These are phyloP conservation scores for Cairina moschata DNA, from an alignment of 2,113 vertebrate species.

Conservation along the genomic window DNA sequence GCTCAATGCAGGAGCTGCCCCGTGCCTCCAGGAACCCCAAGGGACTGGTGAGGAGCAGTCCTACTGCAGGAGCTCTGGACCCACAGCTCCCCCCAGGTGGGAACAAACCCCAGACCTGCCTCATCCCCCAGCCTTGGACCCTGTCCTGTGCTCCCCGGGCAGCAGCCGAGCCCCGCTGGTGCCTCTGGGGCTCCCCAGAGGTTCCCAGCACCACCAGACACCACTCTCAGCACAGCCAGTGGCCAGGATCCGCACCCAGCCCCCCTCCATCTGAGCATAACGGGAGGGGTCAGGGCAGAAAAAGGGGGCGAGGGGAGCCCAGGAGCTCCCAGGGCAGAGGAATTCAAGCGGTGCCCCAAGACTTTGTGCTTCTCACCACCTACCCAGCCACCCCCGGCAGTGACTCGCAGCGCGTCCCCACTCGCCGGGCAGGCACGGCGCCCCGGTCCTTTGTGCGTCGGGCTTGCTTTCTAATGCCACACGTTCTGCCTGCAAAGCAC, in stretches of 20 bases:
- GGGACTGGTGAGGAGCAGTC: no score
- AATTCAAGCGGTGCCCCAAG: background rate
- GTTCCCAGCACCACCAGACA: accelerated
- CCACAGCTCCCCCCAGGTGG: background rate
- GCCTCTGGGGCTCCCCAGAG: background rate
- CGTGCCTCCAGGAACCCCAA: background rate
- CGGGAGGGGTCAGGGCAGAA: accelerated
- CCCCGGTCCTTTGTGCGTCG: background rate
- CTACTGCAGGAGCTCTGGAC: no score
- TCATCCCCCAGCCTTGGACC: accelerated
- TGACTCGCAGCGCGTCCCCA: accelerated
- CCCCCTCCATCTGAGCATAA: background rate
- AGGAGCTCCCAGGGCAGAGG: background rate
- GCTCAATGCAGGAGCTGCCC: background rate
- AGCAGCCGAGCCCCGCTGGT: background rate
- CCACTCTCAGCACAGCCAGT: background rate
- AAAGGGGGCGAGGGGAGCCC: background rate
- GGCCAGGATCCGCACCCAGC: accelerated
- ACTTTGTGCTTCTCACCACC: background rate
- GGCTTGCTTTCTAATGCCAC: background rate
- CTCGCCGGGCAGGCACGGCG: background rate
- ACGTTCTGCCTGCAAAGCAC: background rate
- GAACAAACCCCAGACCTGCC: background rate
- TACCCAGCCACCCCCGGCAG: background rate
- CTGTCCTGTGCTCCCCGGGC: background rate